A percentile compares a stretch with the other conserved stretches of the same genome.
Conservation (phyloP, 1,140 invertebrate genomes). For the Cyrtorhinus lividipennis region DNA sequence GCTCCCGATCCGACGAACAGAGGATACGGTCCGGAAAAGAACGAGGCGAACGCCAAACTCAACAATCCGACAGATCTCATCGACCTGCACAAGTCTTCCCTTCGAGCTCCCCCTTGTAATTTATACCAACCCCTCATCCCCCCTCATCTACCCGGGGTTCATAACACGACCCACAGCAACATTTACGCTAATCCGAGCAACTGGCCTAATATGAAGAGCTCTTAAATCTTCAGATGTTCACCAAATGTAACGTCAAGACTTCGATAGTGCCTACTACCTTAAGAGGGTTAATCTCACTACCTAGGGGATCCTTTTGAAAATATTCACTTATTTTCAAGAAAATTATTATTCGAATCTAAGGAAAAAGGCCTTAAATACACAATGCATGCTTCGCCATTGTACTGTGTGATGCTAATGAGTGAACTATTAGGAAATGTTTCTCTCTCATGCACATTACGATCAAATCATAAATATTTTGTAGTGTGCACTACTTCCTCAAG, state of each 20-base stretch:
- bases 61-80: slow-evolving; percentile 17
- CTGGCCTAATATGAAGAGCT: slow-evolving; percentile 5
- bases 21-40: slow-evolving; percentile 16
- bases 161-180: slow-evolving; percentile 6
- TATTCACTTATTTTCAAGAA: background rate
- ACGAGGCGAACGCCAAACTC: slow-evolving; percentile 22
- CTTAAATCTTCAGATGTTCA: slow-evolving; percentile 7
- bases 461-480: background rate
- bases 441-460: background rate
- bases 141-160: background rate
- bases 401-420: background rate
- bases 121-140: slow-evolving; percentile 17
- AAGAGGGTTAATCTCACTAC: background rate
- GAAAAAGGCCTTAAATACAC: too few species aligned
- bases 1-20: background rate
- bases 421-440: background rate
- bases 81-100: slow-evolving; percentile 17
- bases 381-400: background rate
- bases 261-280: slow-evolving; percentile 3
- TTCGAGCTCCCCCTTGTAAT: slow-evolving; percentile 16
- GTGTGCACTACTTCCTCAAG: background rate
- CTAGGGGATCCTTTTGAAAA: too few species aligned
- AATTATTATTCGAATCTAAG: background rate
- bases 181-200: slow-evolving; percentile 4
- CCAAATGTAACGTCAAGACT: slow-evolving; percentile 6